Percentiles rank a stretch among this genome's conserved stretches.
phyloP scores from a whole-genome alignment of 92 coral and sea anemone genomes.

The Actinernus sp. region DNA sequence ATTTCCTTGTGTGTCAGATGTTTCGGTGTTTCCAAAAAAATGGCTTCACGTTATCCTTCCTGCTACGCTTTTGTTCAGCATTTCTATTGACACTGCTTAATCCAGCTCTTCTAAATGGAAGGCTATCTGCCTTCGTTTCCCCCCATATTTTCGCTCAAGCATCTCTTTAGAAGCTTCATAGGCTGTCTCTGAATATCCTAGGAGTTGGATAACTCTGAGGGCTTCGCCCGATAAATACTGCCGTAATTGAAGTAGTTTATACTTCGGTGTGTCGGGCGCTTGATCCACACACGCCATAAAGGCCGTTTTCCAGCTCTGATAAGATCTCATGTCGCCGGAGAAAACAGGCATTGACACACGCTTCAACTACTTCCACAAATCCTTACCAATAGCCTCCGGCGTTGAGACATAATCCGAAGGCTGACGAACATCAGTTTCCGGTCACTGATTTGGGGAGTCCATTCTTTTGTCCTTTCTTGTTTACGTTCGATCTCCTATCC shows the following conservation, averaged over 20 bases:
- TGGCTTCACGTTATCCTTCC: too few relatives aligned
- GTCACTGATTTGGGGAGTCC: too few relatives aligned
- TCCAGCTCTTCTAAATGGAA: slow-evolving; percentile 60
- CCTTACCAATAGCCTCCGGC: slow-evolving; percentile 62
- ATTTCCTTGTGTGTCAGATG: too few relatives aligned
- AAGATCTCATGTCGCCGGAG: slow-evolving; percentile 49
- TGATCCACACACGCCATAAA: slow-evolving; percentile 79
- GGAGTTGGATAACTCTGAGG: slow-evolving; percentile 46
- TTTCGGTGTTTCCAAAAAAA: too few relatives aligned
- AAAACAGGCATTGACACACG: slow-evolving; percentile 73
- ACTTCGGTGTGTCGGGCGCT: slow-evolving; percentile 69
- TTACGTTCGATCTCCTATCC: too few relatives aligned
- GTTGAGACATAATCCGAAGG: too few relatives aligned
- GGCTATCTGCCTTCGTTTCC: slow-evolving; percentile 48
- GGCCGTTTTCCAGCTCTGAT: slow-evolving; percentile 58
- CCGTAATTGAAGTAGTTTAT: slow-evolving; percentile 62
- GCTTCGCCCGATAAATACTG: slow-evolving; percentile 63
- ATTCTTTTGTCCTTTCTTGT: too few relatives aligned
- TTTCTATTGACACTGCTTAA: slow-evolving; percentile 22
- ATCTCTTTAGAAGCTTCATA: slow-evolving; percentile 65
- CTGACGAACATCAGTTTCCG: too few relatives aligned
- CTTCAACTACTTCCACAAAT: slow-evolving; percentile 59
- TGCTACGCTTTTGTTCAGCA: slow-evolving; percentile 52
- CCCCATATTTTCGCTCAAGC: slow-evolving; percentile 66
- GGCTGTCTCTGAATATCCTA: slow-evolving; percentile 65